A percentile compares a stretch with the other conserved stretches of the same genome.
phyloP scores from a whole-genome alignment of 2,888 invertebrate genomes.

The Gymnosoma rotundatum region DNA sequence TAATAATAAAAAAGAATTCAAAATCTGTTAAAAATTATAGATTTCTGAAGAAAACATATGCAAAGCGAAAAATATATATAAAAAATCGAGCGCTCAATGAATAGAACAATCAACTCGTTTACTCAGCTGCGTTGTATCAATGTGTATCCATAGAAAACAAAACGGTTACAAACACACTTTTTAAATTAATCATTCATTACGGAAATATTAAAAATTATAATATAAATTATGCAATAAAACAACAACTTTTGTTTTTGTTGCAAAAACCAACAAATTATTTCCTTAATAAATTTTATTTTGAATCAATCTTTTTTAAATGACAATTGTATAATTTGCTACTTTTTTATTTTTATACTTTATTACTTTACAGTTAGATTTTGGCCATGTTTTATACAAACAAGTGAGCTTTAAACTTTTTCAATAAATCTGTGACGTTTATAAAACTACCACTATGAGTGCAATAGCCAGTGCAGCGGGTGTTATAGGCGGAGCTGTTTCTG shows the following conservation, averaged over 20 bases:
- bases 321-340: background rate
- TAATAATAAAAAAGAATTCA: too few species aligned
- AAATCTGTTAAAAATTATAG: too few species aligned
- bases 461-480: constrained; percentile 86
- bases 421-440: background rate
- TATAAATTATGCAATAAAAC: background rate
- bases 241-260: background rate
- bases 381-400: constrained; percentile 38
- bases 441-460: constrained; percentile 84
- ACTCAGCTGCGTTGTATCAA: too few species aligned
- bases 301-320: too few species aligned
- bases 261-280: background rate
- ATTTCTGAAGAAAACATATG: too few species aligned
- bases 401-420: background rate
- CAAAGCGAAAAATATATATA: too few species aligned
- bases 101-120: too few species aligned
- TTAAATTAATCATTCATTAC: background rate
- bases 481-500: constrained; percentile 87
- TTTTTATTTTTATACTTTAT: background rate
- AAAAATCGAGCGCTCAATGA: too few species aligned
- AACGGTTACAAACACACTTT: too few species aligned
- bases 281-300: background rate
- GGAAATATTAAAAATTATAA: constrained; percentile 8
- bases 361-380: constrained; percentile 39
- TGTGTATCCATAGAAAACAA: too few species aligned